Conservation (phyloP, 2,888 invertebrate genomes). For the Tachina grossa region DNA sequence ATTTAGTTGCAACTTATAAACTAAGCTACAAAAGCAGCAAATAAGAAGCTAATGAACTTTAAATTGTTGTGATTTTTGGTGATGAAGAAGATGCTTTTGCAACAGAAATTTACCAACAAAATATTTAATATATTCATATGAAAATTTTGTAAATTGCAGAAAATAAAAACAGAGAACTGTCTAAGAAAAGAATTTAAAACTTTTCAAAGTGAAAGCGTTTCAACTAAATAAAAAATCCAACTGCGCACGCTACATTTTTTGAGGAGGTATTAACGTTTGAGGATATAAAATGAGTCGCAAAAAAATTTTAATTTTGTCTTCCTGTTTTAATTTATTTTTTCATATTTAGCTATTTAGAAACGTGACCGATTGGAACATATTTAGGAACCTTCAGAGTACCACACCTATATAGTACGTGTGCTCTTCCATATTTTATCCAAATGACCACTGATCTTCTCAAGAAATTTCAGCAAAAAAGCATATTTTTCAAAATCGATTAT, state of each 20-base stretch:
- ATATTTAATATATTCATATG: constrained; percentile 21
- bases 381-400: too few species aligned
- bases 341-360: too few species aligned
- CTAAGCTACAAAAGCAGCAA: constrained; percentile 18
- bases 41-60: constrained; percentile 70
- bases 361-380: too few species aligned
- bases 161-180: constrained; percentile 25
- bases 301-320: neutral
- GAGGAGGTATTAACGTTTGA: neutral
- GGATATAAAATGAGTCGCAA: neutral
- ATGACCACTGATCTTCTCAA: too few species aligned
- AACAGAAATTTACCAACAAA: constrained; percentile 7
- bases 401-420: too few species aligned
- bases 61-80: constrained; percentile 67
- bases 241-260: constrained; percentile 6
- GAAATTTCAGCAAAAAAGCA: too few species aligned
- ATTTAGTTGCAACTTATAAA: constrained; percentile 49
- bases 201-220: constrained; percentile 65
- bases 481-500: too few species aligned
- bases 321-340: too few species aligned
- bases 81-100: constrained; percentile 57
- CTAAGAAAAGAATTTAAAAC: constrained; percentile 36
- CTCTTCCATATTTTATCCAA: too few species aligned
- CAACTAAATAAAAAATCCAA: constrained; percentile 14
- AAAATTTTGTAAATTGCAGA: constrained; percentile 12